These are phyloP conservation scores for Sciurus carolinensis DNA, from an alignment of 2,797 vertebrate genomes.

Conservation along the genomic window DNA sequence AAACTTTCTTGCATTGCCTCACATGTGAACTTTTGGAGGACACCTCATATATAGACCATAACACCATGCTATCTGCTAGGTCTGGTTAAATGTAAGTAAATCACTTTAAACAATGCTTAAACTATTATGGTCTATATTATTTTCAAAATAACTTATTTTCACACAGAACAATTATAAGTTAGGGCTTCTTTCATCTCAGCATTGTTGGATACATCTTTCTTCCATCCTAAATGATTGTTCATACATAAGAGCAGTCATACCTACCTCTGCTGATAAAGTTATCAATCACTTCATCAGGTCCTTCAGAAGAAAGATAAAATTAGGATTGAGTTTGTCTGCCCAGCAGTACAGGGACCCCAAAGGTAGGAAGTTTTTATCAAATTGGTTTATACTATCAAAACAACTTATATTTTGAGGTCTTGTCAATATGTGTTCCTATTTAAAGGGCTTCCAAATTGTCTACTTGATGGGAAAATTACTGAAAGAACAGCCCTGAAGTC, in stretches of 20 bases:
- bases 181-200: not conserved
- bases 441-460: not conserved
- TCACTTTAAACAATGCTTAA: slow-evolving; percentile 62
- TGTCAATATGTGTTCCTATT: slow-evolving; percentile 9
- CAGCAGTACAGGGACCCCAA: not conserved
- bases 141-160: slow-evolving; percentile 61
- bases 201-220: not conserved
- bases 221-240: slow-evolving; percentile 1
- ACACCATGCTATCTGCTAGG: slow-evolving; percentile 7
- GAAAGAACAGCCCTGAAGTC: not conserved
- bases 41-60: no score
- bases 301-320: slow-evolving; percentile 58
- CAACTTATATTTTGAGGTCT: slow-evolving; percentile 31
- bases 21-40: no score
- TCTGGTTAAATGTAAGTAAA: slow-evolving; percentile 56
- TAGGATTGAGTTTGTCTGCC: not conserved
- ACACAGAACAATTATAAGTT: not conserved
- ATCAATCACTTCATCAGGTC: not conserved
- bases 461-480: not conserved
- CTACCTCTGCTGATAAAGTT: slow-evolving; percentile 19
- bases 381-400: not conserved
- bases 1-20: no score
- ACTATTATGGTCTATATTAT: not conserved
- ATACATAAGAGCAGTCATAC: not conserved
- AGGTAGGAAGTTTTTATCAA: slow-evolving; percentile 47